These are phyloP conservation scores for Myanophis thanlyinensis DNA, from an alignment of 2,113 vertebrate species.

Conservation along the genomic window DNA sequence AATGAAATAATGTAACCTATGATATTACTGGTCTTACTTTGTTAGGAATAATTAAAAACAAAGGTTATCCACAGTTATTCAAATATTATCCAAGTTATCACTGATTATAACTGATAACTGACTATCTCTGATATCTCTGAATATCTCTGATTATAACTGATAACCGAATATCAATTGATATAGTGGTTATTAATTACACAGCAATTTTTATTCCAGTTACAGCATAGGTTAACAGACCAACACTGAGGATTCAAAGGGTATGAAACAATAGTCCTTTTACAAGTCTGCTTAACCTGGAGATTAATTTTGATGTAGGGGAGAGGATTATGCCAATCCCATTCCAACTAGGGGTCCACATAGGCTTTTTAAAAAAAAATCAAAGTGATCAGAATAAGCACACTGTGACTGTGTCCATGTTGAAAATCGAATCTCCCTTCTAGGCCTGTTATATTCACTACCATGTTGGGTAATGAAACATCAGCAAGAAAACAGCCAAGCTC, in stretches of 20 bases:
- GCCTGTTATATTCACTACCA: not conserved
- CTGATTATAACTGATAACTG: not conserved
- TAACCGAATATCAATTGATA: not conserved
- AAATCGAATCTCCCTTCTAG: not conserved
- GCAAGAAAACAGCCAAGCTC: not conserved
- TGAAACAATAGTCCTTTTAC: not conserved
- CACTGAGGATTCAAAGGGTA: not conserved
- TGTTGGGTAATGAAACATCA: not conserved
- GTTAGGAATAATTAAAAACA: not conserved
- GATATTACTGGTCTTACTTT: not conserved
- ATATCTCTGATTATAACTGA: too few relatives aligned
- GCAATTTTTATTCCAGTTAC: not conserved
- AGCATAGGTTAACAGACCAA: not conserved
- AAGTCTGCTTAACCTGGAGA: not conserved
- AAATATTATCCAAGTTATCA: not conserved
- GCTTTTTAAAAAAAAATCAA: not conserved
- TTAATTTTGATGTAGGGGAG: not conserved
- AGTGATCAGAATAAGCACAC: not conserved
- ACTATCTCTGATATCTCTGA: too few relatives aligned
- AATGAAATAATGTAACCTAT: not conserved
- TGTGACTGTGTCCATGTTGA: not conserved
- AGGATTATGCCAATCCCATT: not conserved
- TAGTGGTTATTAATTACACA: not conserved
- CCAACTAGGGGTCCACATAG: not conserved
- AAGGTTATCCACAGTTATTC: not conserved